Base-by-base conservation (phyloP, 1,140 invertebrate species). In the Hesperophylax magnus region DNA sequence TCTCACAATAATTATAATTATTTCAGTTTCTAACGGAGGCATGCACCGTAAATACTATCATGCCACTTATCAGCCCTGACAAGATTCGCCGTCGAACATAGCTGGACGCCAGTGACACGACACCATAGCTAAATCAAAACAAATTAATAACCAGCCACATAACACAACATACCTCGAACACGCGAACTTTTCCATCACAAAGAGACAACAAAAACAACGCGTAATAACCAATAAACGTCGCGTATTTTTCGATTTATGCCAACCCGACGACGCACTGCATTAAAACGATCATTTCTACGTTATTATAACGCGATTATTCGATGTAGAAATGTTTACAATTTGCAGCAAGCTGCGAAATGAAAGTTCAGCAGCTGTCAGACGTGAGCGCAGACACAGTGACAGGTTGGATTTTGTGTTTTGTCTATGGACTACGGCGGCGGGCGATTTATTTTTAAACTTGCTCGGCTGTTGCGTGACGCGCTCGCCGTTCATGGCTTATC, bases 251-350 rank as follows among this genome's bases (percentile, higher is more conserved):
- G 8, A 22, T 65, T 65, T 65, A 65, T 6, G 22, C 5, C 22
- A 18, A 20, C 22, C 56, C 17, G 31, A 67, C 63, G 31, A 39
- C 67, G 67, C 39, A 20, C 15, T 47, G n/a, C n/a, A 52, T 39
- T 52, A 47, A n/a, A 20, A 71, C 24, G 24, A 20, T 47, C 24
- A 20, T 18, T 47, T 14, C 18, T 18, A 71, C n/a, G n/a, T 22
- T 18, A n/a, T 18, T 18, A 58, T 18, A n/a, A 58, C n/a, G n/a
- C n/a, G 20, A 58, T 58, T 58, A 58, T 58, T 58, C 56, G n/a
- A 58, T 71, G 7, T n/a, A 71, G 67, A 71, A 71, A 71, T 71
- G 39, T 71, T 71, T 67, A 67, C 63, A 67, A 52, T 18, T 71
- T 52, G 31, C 27, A 14, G 39, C 39, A 47, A 47, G 39, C n/a